Base-by-base conservation (phyloP, 2,797 vertebrate species). In the Phrynocephalus vlangalii region DNA sequence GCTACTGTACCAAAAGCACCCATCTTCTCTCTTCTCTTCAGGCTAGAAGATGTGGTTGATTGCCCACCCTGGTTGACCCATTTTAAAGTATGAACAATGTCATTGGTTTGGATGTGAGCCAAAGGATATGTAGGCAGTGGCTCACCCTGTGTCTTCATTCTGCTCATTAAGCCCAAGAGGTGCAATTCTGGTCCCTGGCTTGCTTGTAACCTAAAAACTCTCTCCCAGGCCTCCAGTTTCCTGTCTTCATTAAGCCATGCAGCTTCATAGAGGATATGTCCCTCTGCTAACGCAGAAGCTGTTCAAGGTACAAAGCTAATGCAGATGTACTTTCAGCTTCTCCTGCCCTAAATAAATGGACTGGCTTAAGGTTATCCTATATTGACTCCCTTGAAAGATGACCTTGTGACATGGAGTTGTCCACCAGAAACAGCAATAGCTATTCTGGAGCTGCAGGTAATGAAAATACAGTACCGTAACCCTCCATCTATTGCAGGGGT, bases 141-240 rank as follows among this genome's bases (percentile, higher is more conserved):
- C 56, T 82, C 79, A 66, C 4, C 38, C 63, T 76, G 22, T 68
- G 50, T 48, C 20, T 76, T 38, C 28, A 18, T 52, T 75, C 66
- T 50, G 56, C 38, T 82, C 79, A 68, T 87, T 87, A 76, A 60
- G 48, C 15, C n/a, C 16, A 56, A 63, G 63, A 68, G 77, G 38
- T 76, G 48, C 63, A 83, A 70, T 83, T 87, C 82, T 38, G 80
- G 83, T 77, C 68, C 38, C 33, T 38, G 63, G 24, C 67, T 20
- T 30, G 79, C 44, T 50, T 52, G 80, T 83, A 77, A 56, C 86
- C 38, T 87, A 70, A 87, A 80, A 77, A 77, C 86, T 80, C 70
- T 77, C 24, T 83, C 80, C 72, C 80, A 56, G 66, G 80, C 48
- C 44, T 28, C 80, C 72, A 56, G 38, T 26, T 3, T 38, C 6